Conservation (phyloP, 2,797 vertebrate species). For the Clarias platycephalus region DNA sequence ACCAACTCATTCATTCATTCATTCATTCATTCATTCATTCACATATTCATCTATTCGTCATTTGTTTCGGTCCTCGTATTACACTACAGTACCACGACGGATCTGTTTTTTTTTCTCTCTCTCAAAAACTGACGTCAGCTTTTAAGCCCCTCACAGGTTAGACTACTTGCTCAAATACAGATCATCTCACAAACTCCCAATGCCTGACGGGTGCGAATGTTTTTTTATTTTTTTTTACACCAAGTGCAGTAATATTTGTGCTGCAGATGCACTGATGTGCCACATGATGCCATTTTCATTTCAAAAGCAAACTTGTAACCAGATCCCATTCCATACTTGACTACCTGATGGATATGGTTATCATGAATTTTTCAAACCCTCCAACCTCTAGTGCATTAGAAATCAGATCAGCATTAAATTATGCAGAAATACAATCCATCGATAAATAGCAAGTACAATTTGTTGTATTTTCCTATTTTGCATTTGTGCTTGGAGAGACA, state of each 20-base stretch:
- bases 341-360: neutral
- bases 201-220: neutral
- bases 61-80: neutral
- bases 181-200: neutral
- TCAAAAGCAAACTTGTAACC: neutral
- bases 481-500: neutral
- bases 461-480: neutral
- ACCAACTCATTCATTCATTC: neutral
- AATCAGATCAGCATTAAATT: slow-evolving; percentile 10
- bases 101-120: neutral
- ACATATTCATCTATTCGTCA: too few relatives aligned
- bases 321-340: neutral
- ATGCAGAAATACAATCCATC: neutral
- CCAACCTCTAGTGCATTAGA: neutral
- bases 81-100: neutral
- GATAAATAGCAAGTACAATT: neutral
- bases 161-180: neutral
- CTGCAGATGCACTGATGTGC: neutral
- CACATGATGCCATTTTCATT: neutral
- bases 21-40: neutral
- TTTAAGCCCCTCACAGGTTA: neutral
- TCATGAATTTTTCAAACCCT: neutral
- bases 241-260: too few relatives aligned
- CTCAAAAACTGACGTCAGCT: slow-evolving; percentile 13
- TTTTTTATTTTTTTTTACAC: too few relatives aligned